Conservation (phyloP, 2,888 invertebrate genomes). For the Harmothoe impar region DNA sequence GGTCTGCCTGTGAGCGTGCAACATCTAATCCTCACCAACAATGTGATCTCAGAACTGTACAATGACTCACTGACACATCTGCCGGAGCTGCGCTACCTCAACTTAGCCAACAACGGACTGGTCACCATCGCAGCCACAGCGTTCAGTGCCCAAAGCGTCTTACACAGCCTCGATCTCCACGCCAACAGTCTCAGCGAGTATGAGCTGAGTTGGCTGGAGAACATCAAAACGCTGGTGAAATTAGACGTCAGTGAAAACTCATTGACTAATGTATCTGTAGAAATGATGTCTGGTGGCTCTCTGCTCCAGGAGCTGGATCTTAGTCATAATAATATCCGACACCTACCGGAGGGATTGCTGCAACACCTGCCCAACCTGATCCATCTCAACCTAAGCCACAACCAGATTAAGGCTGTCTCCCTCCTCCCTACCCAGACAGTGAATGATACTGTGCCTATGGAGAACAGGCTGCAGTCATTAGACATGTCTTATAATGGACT, state of each 20-base stretch:
- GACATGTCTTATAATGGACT: slow-evolving; percentile 1
- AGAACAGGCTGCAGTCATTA: background rate
- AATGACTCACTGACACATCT: slow-evolving; percentile 28
- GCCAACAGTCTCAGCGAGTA: background rate
- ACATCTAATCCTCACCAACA: slow-evolving; percentile 44
- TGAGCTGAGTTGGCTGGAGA: background rate
- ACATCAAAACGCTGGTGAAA: background rate
- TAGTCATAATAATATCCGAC: slow-evolving; percentile 22
- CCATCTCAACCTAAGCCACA: slow-evolving; percentile 71
- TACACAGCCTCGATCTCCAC: background rate
- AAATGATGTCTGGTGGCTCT: background rate
- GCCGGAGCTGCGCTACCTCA: slow-evolving; percentile 41
- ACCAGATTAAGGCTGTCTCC: background rate
- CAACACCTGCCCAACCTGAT: slow-evolving; percentile 85
- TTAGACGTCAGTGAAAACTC: slow-evolving; percentile 12
- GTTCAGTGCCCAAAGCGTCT: background rate
- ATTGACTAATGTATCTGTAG: background rate
- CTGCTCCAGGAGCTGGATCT: slow-evolving; percentile 23
- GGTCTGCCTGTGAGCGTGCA: background rate
- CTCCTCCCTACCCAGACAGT: background rate
- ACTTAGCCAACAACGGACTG: slow-evolving; percentile 31
- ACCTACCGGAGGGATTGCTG: slow-evolving; percentile 82
- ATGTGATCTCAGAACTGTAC: slow-evolving; percentile 7
- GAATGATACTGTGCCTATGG: background rate
- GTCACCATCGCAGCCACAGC: background rate